Base-by-base conservation (phyloP, 2,113 vertebrate genomes). In the Tachysurus fulvidraco region DNA sequence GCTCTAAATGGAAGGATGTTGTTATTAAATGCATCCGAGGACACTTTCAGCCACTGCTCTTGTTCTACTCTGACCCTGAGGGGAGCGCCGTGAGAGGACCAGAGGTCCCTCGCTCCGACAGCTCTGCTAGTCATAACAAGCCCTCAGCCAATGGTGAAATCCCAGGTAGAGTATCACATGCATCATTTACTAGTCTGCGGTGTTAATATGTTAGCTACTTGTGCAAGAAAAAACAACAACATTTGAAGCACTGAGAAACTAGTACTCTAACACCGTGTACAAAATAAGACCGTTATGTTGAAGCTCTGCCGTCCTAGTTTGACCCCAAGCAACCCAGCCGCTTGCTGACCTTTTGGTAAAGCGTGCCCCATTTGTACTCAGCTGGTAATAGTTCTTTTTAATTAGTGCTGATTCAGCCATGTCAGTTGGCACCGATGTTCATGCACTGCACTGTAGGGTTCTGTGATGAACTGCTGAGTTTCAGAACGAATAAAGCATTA, bases 1-100 rank as follows among this genome's bases (percentile, higher is more conserved):
- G 98, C 85, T 92, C 96, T 10, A 95, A 95, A 88, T 99, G 98
- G 98, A 99, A 99, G 92, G 98, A 99, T 28, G 98, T 99, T 62
- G 96, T 97, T 86, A 95, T 92, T 90, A 98, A 97, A 91, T 99
- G 98, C 87, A 96, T 97, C 88, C 96, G 96, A 82, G 96, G 97
- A 93, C 98, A 99, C 90, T 98, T 98, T 92, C 98, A 99, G 92
- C 98, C 98, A 4, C 94, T 99, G 90, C 94, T 99, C 81, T 92
- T 99, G 44, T 99, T 99, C 91, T 99, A 99, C 79, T 93, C 98
- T 57, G 97, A 99, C 93, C 97, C 98, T 8, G 96, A 97, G 8
- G 98, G 98, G 76, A 96, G 96, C 2, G 96, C 98, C 0, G 95
- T 99, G 54, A 93, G 94, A 54, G 92, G 95, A 41, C 97, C 97